Conservation (phyloP, 2,113 vertebrate species). For the Carassius carassius region DNA sequence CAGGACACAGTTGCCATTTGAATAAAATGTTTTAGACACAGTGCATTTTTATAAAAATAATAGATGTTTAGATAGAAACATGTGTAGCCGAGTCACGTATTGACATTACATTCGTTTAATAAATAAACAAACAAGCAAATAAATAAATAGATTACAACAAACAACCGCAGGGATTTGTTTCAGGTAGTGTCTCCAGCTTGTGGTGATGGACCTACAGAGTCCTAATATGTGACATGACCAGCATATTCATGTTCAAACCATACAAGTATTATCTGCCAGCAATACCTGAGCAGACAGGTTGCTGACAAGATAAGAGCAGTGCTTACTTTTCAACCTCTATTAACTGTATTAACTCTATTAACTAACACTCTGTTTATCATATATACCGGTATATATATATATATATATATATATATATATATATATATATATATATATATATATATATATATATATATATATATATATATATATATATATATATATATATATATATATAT, state of each 20-base stretch:
- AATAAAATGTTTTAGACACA: not conserved
- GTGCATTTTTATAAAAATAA: not conserved
- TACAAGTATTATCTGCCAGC: not conserved
- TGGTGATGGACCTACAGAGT: not conserved
- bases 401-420: too few species aligned
- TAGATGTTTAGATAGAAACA: not conserved
- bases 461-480: too few species aligned
- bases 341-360: not conserved
- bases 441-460: too few species aligned
- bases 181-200: conserved; percentile 45
- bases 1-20: not conserved
- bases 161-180: not conserved
- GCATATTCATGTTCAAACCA: not conserved
- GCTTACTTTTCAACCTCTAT: not conserved
- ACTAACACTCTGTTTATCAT: too few species aligned
- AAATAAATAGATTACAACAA: not conserved
- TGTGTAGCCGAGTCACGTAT: too few species aligned
- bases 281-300: conserved; percentile 17
- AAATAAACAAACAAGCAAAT: not conserved
- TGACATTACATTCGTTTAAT: too few species aligned
- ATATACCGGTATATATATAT: too few species aligned
- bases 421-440: too few species aligned
- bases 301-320: not conserved
- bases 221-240: not conserved
- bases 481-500: too few species aligned